phyloP scores from a whole-genome alignment of 2,888 invertebrate genomes.

The Apodemia zela region DNA sequence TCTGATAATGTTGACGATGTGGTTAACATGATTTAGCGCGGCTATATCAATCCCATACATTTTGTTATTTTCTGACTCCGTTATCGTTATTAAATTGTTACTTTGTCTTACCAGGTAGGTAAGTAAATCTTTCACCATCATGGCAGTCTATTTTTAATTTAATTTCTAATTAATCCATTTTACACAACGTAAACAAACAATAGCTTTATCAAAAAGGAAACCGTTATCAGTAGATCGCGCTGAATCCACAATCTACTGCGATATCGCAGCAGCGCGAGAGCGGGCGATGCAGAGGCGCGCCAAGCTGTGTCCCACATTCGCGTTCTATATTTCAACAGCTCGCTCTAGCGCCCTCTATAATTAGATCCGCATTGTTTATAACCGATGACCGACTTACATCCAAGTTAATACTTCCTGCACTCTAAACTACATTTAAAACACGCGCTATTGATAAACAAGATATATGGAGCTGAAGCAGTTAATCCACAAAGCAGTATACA shows the following conservation, averaged over 20 bases:
- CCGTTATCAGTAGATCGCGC: background rate
- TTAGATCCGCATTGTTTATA: conserved; percentile 72
- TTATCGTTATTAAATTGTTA: too few relatives aligned
- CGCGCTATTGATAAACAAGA: conserved; percentile 1
- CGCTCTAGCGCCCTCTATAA: conserved; percentile 65
- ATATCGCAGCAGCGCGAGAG: conserved; percentile 25
- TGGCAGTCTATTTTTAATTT: too few relatives aligned
- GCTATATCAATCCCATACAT: too few relatives aligned
- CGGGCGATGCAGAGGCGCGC: conserved; percentile 52
- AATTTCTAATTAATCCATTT: too few relatives aligned
- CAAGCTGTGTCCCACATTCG: conserved; percentile 68
- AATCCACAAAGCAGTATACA: background rate
- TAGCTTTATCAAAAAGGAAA: background rate
- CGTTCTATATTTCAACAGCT: conserved; percentile 65
- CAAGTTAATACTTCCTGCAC: conserved; percentile 51
- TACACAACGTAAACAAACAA: too few relatives aligned
- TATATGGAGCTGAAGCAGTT: background rate
- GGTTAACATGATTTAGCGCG: too few relatives aligned
- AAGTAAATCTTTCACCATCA: too few relatives aligned
- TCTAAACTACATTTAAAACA: conserved; percentile 15
- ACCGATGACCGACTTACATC: conserved; percentile 55
- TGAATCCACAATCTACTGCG: background rate
- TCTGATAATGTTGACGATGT: too few relatives aligned
- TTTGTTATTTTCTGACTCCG: too few relatives aligned
- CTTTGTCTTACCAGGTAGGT: too few relatives aligned